Percentiles rank a stretch among this genome's conserved stretches.
Conservation (phyloP, 1,140 invertebrate species). For the Euschistus heros region DNA sequence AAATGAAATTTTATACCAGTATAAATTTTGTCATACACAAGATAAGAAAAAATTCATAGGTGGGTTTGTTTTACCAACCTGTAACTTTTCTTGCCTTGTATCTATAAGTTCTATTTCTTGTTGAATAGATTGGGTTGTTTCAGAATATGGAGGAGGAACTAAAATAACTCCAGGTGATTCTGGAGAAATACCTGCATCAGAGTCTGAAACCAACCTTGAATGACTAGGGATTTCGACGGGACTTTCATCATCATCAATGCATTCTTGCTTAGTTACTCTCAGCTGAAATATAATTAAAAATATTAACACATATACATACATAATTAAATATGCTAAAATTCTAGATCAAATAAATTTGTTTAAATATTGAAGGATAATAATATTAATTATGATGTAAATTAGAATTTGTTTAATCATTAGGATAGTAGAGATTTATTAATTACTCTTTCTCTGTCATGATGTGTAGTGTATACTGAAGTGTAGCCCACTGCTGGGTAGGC, state of each 20-base stretch:
- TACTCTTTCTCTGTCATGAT: constrained; percentile 29
- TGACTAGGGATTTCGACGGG: background rate
- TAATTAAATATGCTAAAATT: background rate
- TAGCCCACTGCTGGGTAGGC: constrained; percentile 32
- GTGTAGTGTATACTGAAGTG: constrained; percentile 29
- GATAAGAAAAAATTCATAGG: background rate
- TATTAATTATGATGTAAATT: too few species aligned
- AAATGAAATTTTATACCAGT: too few species aligned
- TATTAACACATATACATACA: background rate
- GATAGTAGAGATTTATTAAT: background rate
- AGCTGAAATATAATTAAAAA: constrained; percentile 9
- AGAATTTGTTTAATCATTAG: too few species aligned
- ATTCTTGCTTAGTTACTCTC: constrained; percentile 22
- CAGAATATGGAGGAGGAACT: constrained; percentile 30
- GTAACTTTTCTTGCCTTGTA: constrained; percentile 24
- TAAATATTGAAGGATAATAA: background rate
- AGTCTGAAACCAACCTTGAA: constrained; percentile 27
- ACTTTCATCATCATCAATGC: constrained; percentile 19
- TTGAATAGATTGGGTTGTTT: constrained; percentile 19
- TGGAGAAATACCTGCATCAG: constrained; percentile 16
- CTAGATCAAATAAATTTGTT: background rate
- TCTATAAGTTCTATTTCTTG: constrained; percentile 13
- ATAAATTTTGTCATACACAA: too few species aligned
- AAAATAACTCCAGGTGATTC: constrained; percentile 29
- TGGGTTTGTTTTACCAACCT: constrained; percentile 15